Evolutionary conservation across 2,797 vertebrate species (phyloP).

Genomic region (Characodon lateralis): DNA sequence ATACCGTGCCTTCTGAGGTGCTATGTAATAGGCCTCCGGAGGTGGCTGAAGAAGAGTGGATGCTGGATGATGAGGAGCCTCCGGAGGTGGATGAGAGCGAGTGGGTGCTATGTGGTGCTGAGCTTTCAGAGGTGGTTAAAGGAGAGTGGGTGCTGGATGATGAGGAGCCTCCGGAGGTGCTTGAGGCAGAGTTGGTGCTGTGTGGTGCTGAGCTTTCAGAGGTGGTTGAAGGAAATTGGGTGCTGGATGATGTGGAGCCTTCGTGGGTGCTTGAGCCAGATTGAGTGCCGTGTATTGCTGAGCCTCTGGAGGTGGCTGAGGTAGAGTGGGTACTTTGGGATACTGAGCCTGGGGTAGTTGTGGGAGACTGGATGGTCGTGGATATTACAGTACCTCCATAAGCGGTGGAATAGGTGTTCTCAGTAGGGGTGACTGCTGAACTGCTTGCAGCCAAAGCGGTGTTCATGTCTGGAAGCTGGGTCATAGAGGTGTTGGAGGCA

Average conservation of each 20-base stretch:
- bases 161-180: background rate
- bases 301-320: background rate
- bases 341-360: conserved; percentile 4
- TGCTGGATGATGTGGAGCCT: background rate
- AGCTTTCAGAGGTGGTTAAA: background rate
- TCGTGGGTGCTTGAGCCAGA: background rate
- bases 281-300: background rate
- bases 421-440: background rate
- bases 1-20: background rate
- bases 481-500: background rate
- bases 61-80: background rate
- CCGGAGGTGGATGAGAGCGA: background rate
- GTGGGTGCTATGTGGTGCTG: background rate
- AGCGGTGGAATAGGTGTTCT: background rate
- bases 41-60: background rate
- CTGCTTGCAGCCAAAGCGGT: background rate
- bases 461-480: background rate
- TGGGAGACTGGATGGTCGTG: background rate
- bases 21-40: background rate
- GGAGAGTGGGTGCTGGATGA: background rate
- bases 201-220: background rate
- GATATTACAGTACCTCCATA: conserved; percentile 3
- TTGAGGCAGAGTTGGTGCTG: background rate
- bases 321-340: background rate
- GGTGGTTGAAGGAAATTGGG: background rate